Conservation (phyloP, 2,113 vertebrate genomes). For the Vulpes vulpes region DNA sequence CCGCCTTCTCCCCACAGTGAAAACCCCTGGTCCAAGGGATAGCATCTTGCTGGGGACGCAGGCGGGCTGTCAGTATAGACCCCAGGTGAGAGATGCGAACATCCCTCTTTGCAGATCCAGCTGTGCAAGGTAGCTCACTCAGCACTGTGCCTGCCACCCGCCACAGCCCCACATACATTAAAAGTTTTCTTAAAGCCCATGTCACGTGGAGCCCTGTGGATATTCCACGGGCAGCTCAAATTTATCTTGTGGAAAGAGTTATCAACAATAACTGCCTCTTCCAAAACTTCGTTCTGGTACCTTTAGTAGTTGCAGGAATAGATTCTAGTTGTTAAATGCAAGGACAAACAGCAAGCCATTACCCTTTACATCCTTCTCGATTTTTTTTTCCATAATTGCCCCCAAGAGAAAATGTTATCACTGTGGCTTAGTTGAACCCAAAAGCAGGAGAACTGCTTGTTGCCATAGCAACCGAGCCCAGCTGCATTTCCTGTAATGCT, state of each 20-base stretch:
- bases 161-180: background rate
- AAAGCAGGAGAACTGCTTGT: conserved; percentile 5
- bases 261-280: background rate
- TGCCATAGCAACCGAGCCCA: conserved; percentile 53
- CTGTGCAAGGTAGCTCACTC: too few relatives aligned
- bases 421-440: conserved; percentile 19
- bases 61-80: background rate
- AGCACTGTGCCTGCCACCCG: background rate
- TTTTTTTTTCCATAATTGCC: background rate
- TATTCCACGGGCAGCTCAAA: too few relatives aligned
- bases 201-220: background rate
- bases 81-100: background rate
- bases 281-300: background rate
- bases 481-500: conserved; percentile 14
- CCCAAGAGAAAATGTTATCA: conserved; percentile 53
- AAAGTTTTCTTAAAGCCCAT: background rate
- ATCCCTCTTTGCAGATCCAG: background rate
- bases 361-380: background rate
- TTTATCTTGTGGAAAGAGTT: background rate
- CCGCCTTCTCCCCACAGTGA: background rate
- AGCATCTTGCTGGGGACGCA: background rate
- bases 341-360: background rate
- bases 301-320: background rate
- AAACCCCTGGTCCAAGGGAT: background rate
- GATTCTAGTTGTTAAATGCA: conserved; percentile 10